Evolutionary conservation across 23 tunicate species (phyloP).

Genomic region (Clavelina lepadiformis): DNA sequence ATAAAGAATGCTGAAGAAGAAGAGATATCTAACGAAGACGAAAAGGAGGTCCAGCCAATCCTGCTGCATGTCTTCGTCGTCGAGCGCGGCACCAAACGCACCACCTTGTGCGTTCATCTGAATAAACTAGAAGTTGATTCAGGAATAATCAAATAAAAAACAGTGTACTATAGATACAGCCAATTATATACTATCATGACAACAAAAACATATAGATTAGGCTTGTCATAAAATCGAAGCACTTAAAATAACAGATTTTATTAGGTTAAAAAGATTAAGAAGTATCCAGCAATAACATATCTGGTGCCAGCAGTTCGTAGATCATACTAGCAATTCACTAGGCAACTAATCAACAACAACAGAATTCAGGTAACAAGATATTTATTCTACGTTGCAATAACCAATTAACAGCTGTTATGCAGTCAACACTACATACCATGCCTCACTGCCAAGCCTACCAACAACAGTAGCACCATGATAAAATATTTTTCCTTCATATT

Average conservation of each 20-base stretch:
- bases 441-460: background rate
- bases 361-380: no score
- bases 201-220: no score
- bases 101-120: slow-evolving; percentile 69
- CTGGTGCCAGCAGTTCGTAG: no score
- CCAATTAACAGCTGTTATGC: no score
- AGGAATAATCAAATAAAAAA: no score
- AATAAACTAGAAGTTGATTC: background rate
- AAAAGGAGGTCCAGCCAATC: slow-evolving; percentile 55
- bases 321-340: no score
- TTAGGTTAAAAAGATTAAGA: background rate
- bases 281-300: background rate
- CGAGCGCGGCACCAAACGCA: slow-evolving; percentile 28
- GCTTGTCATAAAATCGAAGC: no score
- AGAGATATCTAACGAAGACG: slow-evolving; percentile 17
- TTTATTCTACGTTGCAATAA: no score
- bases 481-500: background rate
- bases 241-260: background rate
- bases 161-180: no score
- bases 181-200: no score
- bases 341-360: no score
- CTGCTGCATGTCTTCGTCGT: slow-evolving; percentile 18
- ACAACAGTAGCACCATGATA: background rate
- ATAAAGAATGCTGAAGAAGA: slow-evolving; percentile 49
- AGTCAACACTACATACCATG: no score